phyloP scores from a whole-genome alignment of 2,113 vertebrate genomes.

The Passerina amoena region DNA sequence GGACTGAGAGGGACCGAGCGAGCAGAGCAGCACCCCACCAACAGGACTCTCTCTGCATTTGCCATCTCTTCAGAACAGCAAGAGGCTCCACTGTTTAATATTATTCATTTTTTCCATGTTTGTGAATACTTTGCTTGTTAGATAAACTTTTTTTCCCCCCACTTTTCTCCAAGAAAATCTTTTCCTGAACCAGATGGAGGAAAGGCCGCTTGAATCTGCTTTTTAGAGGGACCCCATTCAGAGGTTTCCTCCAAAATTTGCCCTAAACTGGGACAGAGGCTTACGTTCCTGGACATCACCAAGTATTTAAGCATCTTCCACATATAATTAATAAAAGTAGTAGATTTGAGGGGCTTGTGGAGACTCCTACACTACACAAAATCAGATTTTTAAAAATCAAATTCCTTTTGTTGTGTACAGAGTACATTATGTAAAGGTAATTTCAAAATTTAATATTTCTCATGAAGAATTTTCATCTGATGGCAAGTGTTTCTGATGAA shows the following conservation, averaged over 20 bases:
- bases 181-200: not conserved
- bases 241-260: not conserved
- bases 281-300: not conserved
- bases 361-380: not conserved
- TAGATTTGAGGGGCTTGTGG: not conserved
- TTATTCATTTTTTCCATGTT: not conserved
- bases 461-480: not conserved
- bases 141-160: too few relatives aligned
- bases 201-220: too few relatives aligned
- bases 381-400: not conserved
- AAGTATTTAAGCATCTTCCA: not conserved
- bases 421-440: not conserved
- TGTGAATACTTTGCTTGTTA: not conserved
- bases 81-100: not conserved
- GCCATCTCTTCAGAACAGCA: not conserved
- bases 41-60: not conserved
- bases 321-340: not conserved
- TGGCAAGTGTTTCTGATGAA: not conserved
- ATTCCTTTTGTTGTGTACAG: not conserved
- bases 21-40: fast-evolving
- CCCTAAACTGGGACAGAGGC: not conserved
- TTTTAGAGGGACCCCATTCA: not conserved
- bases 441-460: not conserved
- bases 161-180: not conserved
- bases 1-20: not conserved